Percentiles rank a stretch among this genome's conserved stretches.
Conservation (phyloP, 2,797 vertebrate species). For the Sebastes iracundus region DNA sequence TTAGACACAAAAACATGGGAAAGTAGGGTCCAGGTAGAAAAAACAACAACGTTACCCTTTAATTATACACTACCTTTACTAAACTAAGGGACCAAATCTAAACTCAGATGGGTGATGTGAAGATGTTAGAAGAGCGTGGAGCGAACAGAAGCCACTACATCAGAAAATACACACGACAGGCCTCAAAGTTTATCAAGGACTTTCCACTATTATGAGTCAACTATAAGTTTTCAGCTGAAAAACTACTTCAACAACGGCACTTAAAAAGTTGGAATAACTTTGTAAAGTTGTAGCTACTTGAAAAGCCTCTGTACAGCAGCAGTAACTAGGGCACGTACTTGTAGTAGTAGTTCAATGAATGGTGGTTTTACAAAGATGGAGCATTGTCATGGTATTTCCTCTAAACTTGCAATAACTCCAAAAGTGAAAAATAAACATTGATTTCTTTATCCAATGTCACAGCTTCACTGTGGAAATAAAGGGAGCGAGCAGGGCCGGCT, state of each 20-base stretch:
- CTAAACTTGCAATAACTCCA: neutral
- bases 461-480: slow-evolving; percentile 22
- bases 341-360: slow-evolving; percentile 12
- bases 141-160: neutral
- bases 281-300: slow-evolving; percentile 10
- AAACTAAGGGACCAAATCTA: neutral
- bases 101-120: neutral
- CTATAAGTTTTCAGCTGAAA: neutral
- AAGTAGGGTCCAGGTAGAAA: neutral
- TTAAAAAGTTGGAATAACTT: slow-evolving; percentile 22
- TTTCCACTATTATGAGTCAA: neutral
- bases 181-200: neutral
- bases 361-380: slow-evolving; percentile 15
- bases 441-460: neutral
- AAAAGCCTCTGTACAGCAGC: slow-evolving; percentile 15
- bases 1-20: too few species aligned
- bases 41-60: fast-evolving
- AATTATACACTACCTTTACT: neutral
- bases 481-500: neutral
- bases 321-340: slow-evolving; percentile 8
- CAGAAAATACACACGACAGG: neutral
- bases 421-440: slow-evolving; percentile 9
- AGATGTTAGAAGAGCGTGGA: neutral
- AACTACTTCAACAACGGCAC: neutral
- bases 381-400: slow-evolving; percentile 7